A percentile compares a stretch with the other conserved stretches of the same genome.
phyloP scores from a whole-genome alignment of 2,113 vertebrate genomes.

The Grus americana region DNA sequence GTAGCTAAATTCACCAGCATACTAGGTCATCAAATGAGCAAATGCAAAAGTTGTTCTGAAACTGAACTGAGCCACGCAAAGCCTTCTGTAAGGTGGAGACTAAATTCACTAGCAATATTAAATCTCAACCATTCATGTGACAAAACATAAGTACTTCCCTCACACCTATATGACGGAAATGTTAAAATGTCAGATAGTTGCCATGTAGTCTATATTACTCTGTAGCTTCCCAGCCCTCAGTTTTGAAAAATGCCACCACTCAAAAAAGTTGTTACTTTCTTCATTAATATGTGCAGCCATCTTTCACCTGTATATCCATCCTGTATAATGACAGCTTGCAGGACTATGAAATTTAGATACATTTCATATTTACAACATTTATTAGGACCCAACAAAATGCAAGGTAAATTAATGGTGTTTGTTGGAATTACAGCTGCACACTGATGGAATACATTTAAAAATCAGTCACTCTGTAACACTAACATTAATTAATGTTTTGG shows the following conservation, averaged over 20 bases:
- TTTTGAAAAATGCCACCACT: not conserved
- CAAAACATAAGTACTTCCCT: not conserved
- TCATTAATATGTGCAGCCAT: not conserved
- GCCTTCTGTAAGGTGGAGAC: not conserved
- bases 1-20: not conserved
- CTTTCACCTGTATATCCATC: not conserved
- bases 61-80: not conserved
- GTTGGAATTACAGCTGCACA: conserved; percentile 40
- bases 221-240: not conserved
- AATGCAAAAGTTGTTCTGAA: not conserved
- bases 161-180: not conserved
- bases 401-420: conserved; percentile 16
- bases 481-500: conserved; percentile 32
- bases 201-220: not conserved
- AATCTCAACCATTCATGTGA: not conserved
- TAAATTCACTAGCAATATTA: not conserved
- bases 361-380: not conserved
- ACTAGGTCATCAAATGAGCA: not conserved
- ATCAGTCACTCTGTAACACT: conserved; percentile 20
- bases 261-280: not conserved
- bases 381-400: conserved; percentile 24
- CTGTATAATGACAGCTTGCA: not conserved
- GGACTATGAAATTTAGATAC: conserved; percentile 21
- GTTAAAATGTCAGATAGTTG: not conserved
- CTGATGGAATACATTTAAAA: conserved; percentile 29